These are phyloP conservation scores for Zootermopsis nevadensis DNA, from an alignment of 2,888 invertebrate genomes.

Conservation along the genomic window DNA sequence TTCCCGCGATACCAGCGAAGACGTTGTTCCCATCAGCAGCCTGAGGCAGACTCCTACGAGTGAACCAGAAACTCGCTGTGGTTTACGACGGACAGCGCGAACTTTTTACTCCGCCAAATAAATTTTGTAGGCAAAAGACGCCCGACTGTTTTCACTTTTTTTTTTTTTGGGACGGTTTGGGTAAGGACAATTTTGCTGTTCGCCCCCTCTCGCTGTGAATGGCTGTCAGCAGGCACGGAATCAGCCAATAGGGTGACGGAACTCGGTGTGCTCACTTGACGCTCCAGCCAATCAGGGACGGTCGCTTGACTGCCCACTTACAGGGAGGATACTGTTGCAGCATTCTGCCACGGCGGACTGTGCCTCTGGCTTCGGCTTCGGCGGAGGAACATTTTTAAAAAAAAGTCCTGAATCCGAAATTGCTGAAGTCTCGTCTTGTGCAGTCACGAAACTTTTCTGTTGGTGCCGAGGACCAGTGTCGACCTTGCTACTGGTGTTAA, in stretches of 20 bases:
- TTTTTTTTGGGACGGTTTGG: background rate
- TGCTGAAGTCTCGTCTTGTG: too few relatives aligned
- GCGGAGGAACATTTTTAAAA: too few relatives aligned
- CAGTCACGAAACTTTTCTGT: too few relatives aligned
- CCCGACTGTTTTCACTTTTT: background rate
- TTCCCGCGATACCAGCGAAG: too few relatives aligned
- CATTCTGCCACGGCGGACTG: background rate
- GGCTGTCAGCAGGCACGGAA: background rate
- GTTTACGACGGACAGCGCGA: background rate
- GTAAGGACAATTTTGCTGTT: slow-evolving; percentile 19
- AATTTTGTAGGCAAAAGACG: background rate
- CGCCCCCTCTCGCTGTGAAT: slow-evolving; percentile 13
- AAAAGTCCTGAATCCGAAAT: too few relatives aligned
- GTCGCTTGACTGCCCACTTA: slow-evolving; percentile 23
- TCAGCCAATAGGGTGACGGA: background rate
- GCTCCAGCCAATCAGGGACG: background rate
- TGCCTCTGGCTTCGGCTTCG: background rate
- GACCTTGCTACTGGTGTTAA: too few relatives aligned
- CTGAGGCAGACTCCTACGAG: too few relatives aligned
- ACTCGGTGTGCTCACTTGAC: slow-evolving; percentile 14
- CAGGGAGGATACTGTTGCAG: background rate
- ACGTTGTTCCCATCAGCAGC: too few relatives aligned
- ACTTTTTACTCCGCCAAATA: slow-evolving; percentile 23
- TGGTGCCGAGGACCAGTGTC: too few relatives aligned
- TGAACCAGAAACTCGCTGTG: background rate